A percentile compares a stretch with the other conserved stretches of the same genome.
These are phyloP conservation scores for Acanthurus tractus DNA, from an alignment of 2,797 vertebrate genomes.

Conservation along the genomic window DNA sequence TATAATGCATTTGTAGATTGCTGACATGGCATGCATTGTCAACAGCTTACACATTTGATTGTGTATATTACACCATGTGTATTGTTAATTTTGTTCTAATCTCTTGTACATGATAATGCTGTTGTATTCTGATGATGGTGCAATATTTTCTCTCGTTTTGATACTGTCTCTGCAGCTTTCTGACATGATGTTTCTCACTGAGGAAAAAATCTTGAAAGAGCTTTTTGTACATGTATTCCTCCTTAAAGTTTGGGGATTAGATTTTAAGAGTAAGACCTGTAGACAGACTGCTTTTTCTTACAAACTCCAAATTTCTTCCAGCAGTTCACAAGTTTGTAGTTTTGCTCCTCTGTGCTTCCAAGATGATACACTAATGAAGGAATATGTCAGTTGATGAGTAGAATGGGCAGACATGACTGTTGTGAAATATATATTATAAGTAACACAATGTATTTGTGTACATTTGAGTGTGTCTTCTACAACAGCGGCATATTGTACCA, in stretches of 20 bases:
- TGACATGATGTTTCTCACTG: constrained; percentile 71
- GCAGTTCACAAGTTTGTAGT: constrained; percentile 70
- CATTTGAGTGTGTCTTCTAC: constrained; percentile 35
- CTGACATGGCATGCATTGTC: constrained; percentile 80
- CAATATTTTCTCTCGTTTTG: constrained; percentile 88
- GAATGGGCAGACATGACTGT: constrained; percentile 68
- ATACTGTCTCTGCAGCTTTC: constrained; percentile 82
- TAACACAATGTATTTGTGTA: constrained; percentile 32
- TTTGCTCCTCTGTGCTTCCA: constrained; percentile 87
- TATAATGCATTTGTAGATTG: constrained; percentile 79
- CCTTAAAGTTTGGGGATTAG: constrained; percentile 57
- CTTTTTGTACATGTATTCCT: constrained; percentile 65
- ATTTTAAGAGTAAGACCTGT: constrained; percentile 53
- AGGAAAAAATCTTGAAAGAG: constrained; percentile 25
- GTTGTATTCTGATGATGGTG: constrained; percentile 86
- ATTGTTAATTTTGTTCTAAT: constrained; percentile 74
- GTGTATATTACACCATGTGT: constrained; percentile 84
- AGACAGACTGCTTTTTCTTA: constrained; percentile 67
- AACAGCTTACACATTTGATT: constrained; percentile 79
- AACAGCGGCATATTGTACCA: constrained; percentile 47
- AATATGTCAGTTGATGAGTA: constrained; percentile 41
- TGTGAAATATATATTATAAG: constrained; percentile 44
- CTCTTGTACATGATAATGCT: constrained; percentile 82
- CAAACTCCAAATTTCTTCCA: constrained; percentile 84
- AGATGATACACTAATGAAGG: constrained; percentile 60